Evolutionary conservation across 2,888 invertebrate genomes (phyloP), one percentile per base, ranked within the genome.

Genomic region (Ennomos erosarius): DNA sequence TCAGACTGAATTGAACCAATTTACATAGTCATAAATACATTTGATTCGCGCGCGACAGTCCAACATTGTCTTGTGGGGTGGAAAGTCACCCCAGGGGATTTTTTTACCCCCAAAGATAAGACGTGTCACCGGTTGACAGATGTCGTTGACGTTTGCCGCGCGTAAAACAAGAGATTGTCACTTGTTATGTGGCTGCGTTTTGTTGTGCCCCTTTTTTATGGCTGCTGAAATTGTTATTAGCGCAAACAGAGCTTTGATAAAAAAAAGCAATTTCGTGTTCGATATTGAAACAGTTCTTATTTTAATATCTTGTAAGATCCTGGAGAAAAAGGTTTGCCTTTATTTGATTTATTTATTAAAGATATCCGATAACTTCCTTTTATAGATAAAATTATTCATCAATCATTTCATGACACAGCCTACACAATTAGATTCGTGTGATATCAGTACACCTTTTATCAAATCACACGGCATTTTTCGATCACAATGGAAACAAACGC

Each of bases 1-100:
- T 84, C 83, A 70, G 58, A 61, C 67, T 71, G 78, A 85, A 85
- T 87, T 81, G 84, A 70, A 70, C 72, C 87, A 90, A 90, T 91
- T 89, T 91, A 88, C 91, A 89, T 90, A 90, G 88, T 91, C 88
- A 90, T 92, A 92, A 92, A 92, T 90, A 90, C 86, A 87, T 90
- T 90, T 84, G 83, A 82, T 80, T 82, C 80, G 74, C 65, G 16
- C 47, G 47, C 58, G 50, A 47, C 57, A 52, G 62, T 57, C 60
- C 66, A 69, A 74, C 78, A 74, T 80, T 79, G 81, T 82, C 78
- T 79, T 74, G 66, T 67, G 71, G 71, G 73, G 65, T 69, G 64
- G 69, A 52, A 59, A 64, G 56, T 69, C 68, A 64, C 69, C 87
- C 87, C 84, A 62, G 75, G 74, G 79, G 80, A 78, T 74, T 79